phyloP scores from a whole-genome alignment of 2,113 vertebrate genomes.

The Corvus hawaiiensis region DNA sequence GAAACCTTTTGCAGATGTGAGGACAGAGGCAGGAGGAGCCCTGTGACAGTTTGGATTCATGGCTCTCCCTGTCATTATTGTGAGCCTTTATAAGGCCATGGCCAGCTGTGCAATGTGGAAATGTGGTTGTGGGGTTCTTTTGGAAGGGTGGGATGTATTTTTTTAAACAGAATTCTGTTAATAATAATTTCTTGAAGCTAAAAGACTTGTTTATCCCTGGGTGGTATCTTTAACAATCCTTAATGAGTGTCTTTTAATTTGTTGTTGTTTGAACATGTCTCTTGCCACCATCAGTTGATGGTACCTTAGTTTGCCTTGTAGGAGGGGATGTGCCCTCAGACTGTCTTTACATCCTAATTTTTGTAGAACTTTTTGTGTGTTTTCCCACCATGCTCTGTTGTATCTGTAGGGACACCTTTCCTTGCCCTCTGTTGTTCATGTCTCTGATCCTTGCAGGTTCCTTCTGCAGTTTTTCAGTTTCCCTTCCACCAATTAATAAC shows the following conservation, averaged over 20 bases:
- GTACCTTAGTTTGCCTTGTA: neutral
- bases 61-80: neutral
- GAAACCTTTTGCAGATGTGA: neutral
- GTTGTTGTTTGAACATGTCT: neutral
- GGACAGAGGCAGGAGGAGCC: neutral
- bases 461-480: neutral
- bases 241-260: neutral
- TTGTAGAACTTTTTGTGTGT: neutral
- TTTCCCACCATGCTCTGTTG: neutral
- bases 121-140: neutral
- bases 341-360: neutral
- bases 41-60: neutral
- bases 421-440: neutral
- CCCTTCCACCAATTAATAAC: neutral
- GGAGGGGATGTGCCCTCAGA: neutral
- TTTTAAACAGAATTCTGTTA: neutral
- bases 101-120: neutral
- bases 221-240: neutral
- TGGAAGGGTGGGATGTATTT: neutral
- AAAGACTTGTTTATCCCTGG: neutral
- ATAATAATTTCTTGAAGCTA: neutral
- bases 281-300: neutral
- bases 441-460: neutral
- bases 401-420: neutral
- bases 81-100: constrained; percentile 22